These are phyloP conservation scores for Strigamia maritima DNA, from an alignment of 2,888 invertebrate genomes.

Conservation along the genomic window DNA sequence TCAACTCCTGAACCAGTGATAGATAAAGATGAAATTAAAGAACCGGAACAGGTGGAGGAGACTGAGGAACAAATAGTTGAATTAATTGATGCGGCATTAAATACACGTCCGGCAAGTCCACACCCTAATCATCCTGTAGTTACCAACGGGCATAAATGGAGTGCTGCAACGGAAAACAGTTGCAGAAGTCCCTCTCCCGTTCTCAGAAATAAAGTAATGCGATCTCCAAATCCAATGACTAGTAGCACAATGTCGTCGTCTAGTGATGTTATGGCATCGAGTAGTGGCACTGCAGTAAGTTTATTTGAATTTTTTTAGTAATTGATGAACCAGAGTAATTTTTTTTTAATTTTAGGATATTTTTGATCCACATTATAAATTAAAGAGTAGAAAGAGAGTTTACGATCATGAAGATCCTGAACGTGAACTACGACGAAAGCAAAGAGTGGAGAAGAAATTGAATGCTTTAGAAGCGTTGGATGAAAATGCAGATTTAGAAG, in stretches of 20 bases:
- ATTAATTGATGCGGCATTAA: slow-evolving; percentile 41
- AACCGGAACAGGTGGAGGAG: neutral
- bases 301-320: neutral
- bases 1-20: neutral
- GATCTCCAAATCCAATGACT: slow-evolving; percentile 35
- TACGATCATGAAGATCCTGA: slow-evolving; percentile 44
- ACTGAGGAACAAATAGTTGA: neutral
- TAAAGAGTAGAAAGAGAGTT: slow-evolving; percentile 42
- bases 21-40: neutral
- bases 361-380: slow-evolving; percentile 38
- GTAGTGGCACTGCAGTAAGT: slow-evolving; percentile 36
- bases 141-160: slow-evolving; percentile 40
- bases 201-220: neutral
- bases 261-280: slow-evolving; percentile 34
- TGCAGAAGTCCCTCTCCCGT: slow-evolving; percentile 39
- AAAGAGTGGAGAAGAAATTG: slow-evolving; percentile 78
- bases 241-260: slow-evolving; percentile 25
- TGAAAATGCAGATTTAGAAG: slow-evolving; percentile 57
- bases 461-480: slow-evolving; percentile 71
- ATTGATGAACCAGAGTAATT: neutral
- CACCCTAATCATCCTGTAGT: slow-evolving; percentile 39
- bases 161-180: slow-evolving; percentile 39
- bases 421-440: slow-evolving; percentile 60
- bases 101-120: slow-evolving; percentile 36
- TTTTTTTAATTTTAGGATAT: slow-evolving; percentile 37